These are phyloP conservation scores for Brachyalestes nurse DNA, from an alignment of 2,797 vertebrate genomes.

Conservation along the genomic window DNA sequence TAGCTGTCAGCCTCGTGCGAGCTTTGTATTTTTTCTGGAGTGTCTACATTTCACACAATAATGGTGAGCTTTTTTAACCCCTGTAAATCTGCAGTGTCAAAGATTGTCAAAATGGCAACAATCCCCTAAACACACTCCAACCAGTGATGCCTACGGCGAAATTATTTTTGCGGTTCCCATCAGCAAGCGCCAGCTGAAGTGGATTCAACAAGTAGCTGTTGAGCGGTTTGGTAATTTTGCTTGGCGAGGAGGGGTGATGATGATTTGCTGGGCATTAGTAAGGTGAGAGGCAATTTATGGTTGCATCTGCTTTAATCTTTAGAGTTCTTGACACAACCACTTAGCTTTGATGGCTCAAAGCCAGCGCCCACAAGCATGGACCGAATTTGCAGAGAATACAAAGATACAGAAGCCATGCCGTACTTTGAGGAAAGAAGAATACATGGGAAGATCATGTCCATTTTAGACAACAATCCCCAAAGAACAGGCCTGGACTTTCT, in stretches of 20 bases:
- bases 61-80: neutral
- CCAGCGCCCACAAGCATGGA: neutral
- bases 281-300: conserved; percentile 7
- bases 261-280: neutral
- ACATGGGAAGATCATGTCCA: neutral
- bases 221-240: conserved; percentile 6
- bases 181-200: neutral
- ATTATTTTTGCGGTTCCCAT: neutral
- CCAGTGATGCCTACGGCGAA: neutral
- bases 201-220: conserved; percentile 13
- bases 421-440: neutral
- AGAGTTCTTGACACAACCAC: conserved; percentile 15
- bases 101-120: conserved; percentile 5
- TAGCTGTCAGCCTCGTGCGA: neutral
- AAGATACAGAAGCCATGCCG: neutral
- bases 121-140: neutral
- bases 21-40: neutral
- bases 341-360: neutral
- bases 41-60: conserved; percentile 6
- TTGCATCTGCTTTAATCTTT: conserved; percentile 10
- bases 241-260: neutral
- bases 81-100: conserved; percentile 2
- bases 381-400: neutral
- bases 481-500: neutral
- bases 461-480: neutral